Percentiles rank a stretch among this genome's conserved stretches.
These are phyloP conservation scores for Dipodomys stephensi DNA, from an alignment of 2,113 vertebrate species.

Conservation along the genomic window DNA sequence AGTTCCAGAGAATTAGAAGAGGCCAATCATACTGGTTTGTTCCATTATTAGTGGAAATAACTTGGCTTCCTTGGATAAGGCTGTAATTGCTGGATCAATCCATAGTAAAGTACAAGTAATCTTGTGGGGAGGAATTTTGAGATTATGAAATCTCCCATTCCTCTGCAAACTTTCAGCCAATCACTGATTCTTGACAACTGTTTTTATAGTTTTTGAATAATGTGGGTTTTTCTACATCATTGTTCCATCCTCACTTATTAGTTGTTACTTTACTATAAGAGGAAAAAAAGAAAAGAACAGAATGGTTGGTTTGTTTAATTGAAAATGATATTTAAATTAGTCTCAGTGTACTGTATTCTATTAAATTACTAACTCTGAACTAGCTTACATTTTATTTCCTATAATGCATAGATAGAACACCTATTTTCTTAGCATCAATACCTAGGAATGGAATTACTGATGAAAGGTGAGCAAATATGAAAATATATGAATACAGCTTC, in stretches of 20 bases:
- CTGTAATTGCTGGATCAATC: not conserved
- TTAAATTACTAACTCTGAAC: not conserved
- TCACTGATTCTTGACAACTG: not conserved
- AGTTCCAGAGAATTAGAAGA: not conserved
- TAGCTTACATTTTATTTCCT: not conserved
- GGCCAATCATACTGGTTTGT: not conserved
- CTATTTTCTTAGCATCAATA: slow-evolving; percentile 10
- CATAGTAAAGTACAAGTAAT: not conserved
- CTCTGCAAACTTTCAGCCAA: not conserved
- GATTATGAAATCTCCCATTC: not conserved
- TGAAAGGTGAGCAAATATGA: not conserved
- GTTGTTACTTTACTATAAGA: not conserved
- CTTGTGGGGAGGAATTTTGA: not conserved
- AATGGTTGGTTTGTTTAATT: not conserved
- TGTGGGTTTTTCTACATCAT: slow-evolving; percentile 14
- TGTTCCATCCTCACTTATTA: not conserved
- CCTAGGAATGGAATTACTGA: not conserved
- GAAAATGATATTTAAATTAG: not conserved
- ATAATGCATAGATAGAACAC: not conserved
- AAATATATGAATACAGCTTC: slow-evolving; percentile 8
- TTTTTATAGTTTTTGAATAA: slow-evolving; percentile 2
- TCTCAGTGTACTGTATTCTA: not conserved
- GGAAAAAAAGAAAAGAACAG: too few species aligned
- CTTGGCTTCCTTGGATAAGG: not conserved
- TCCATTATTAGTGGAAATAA: not conserved